Base-by-base conservation (phyloP, 2,113 vertebrate species). In the Dicerorhinus sumatrensis region DNA sequence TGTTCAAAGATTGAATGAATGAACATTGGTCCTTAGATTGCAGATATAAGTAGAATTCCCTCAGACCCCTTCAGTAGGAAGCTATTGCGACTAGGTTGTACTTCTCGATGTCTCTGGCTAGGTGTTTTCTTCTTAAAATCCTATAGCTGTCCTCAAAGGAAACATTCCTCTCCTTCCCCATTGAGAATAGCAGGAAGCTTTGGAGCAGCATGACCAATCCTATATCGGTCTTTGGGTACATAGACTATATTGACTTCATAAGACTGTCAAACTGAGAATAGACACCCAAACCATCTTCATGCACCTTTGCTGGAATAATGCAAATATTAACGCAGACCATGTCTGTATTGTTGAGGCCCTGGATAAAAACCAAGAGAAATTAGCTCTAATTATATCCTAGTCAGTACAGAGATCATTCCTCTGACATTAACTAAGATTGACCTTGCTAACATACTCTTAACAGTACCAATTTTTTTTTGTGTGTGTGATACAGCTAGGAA, bases 51-150 rank as follows among this genome's bases (percentile, higher is more conserved):
- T 42, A 95, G 63, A 93, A 73, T 69, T 95, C 25, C 20, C 58
- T 91, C 70, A 94, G 58, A 42, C 9, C 17, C 46, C 58, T 80
- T 42, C 46, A 51, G 42, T 36, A 91, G 54, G 63, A 83, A 79
- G 31, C 63, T 80, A 29, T 17, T 69, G 69, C 92, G 33, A 18
- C 46, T 69, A 80, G 3, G n/a, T 42, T 89, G 79, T 88, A 91
- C 31, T 65, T 91, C 27, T 77, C 27, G 1, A 36, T 67, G 39
- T 85, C 20, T 75, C 13, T 54, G 29, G 14, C 31, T 13, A 77
- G 33, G 18, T 76, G 8, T 89, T 95, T 96, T 79, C 65, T 89
- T 90, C 51, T 85, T 85, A 29, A 95, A 93, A 84, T 69, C n/a
- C 31, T 42, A 80, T 39, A 91, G n/a, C 4, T 88, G n/a, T 91